Percentiles rank a stretch among this genome's conserved stretches.
These are phyloP conservation scores for Rattus rattus DNA, from an alignment of 2,113 vertebrate genomes.

Conservation along the genomic window DNA sequence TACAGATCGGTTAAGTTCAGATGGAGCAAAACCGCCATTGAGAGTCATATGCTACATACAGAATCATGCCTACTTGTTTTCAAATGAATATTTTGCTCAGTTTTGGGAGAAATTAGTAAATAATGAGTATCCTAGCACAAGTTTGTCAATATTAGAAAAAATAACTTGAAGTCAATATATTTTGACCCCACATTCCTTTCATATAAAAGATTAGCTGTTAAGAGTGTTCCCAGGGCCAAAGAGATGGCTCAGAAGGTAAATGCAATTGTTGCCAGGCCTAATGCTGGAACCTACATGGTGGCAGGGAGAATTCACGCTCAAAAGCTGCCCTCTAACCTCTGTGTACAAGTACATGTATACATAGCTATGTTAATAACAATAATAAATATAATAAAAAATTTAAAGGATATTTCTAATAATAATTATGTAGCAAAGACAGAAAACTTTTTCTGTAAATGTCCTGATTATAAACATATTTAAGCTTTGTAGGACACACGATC, in stretches of 20 bases:
- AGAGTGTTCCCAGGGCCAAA: background rate
- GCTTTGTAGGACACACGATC: background rate
- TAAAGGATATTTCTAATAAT: background rate
- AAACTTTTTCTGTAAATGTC: background rate
- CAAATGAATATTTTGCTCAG: background rate
- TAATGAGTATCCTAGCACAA: background rate
- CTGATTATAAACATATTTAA: constrained; percentile 34
- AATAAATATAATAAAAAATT: background rate
- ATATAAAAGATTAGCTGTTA: background rate
- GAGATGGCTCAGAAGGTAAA: background rate
- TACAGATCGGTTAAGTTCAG: background rate
- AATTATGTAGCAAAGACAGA: background rate
- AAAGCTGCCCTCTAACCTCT: background rate
- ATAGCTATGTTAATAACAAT: background rate
- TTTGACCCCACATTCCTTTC: background rate
- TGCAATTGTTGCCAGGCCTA: background rate
- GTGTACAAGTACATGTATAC: background rate
- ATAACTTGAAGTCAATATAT: background rate
- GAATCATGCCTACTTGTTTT: background rate
- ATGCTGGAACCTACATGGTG: background rate
- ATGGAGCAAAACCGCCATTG: background rate
- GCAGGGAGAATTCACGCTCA: background rate
- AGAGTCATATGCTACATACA: background rate
- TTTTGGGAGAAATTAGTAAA: background rate
- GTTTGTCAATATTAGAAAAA: constrained; percentile 5